A percentile compares a stretch with the other conserved stretches of the same genome.
phyloP scores from a whole-genome alignment of 2,113 vertebrate species.

The Brachyhypopomus occidentalis region DNA sequence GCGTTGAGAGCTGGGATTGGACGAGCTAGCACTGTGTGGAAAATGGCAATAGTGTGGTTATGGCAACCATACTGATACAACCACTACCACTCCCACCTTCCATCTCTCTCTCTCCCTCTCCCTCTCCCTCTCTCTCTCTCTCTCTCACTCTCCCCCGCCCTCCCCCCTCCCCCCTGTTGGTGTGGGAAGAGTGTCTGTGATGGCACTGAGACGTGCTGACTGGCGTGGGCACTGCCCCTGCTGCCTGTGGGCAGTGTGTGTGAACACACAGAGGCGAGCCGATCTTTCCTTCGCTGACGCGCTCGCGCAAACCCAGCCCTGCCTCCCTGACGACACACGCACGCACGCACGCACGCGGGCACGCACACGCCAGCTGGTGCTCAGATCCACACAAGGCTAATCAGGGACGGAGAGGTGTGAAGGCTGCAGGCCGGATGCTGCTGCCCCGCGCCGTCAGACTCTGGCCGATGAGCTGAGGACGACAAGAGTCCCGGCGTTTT shows the following conservation, averaged over 20 bases:
- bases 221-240: constrained; percentile 58
- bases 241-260: constrained; percentile 54
- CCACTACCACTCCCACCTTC: constrained; percentile 41
- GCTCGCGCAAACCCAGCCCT: constrained; percentile 28
- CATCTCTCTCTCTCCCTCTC: background rate
- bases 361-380: constrained; percentile 54
- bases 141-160: constrained; percentile 8
- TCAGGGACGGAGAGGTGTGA: constrained; percentile 55
- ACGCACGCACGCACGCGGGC: constrained; percentile 37
- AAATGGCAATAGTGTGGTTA: constrained; percentile 49
- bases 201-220: constrained; percentile 53
- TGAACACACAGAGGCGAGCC: constrained; percentile 49
- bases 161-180: constrained; percentile 21
- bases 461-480: constrained; percentile 36
- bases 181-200: constrained; percentile 46
- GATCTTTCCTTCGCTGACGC: constrained; percentile 43
- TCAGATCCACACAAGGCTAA: constrained; percentile 54
- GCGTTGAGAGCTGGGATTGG: constrained; percentile 49
- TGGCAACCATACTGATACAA: constrained; percentile 47
- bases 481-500: constrained; percentile 28
- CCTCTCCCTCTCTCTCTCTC: constrained; percentile 8
- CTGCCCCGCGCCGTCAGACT: constrained; percentile 47
- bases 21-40: constrained; percentile 48
- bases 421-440: constrained; percentile 51
- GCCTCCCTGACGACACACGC: constrained; percentile 33